Evolutionary conservation across 1,140 invertebrate species (phyloP).

Genomic region (Globodera rostochiensis): DNA sequence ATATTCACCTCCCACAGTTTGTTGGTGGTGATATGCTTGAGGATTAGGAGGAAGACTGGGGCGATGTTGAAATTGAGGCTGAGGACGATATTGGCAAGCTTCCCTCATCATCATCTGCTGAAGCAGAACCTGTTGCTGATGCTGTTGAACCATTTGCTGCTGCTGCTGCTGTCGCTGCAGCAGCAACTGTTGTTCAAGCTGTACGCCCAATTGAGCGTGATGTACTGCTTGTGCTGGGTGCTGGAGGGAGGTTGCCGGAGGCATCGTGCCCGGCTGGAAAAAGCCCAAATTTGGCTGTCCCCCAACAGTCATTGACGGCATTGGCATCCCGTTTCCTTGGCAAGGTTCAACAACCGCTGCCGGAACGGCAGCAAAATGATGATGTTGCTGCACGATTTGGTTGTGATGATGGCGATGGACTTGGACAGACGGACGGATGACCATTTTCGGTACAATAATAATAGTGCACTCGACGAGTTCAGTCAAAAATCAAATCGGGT

Average conservation of each 20-base stretch:
- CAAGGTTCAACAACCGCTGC: not conserved
- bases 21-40: not conserved
- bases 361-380: not conserved
- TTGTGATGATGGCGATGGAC: not conserved
- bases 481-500: too few species aligned
- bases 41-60: not conserved
- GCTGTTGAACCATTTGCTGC: not conserved
- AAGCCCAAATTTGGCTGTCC: not conserved
- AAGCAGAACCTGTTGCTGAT: not conserved
- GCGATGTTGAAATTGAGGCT: not conserved
- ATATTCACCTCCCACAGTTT: not conserved
- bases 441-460: not conserved
- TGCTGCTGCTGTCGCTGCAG: not conserved
- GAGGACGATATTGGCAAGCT: not conserved
- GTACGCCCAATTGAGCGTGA: not conserved
- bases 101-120: not conserved
- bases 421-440: not conserved
- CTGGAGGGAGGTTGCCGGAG: too few species aligned
- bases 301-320: too few species aligned
- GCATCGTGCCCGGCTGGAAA: not conserved
- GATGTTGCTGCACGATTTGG: not conserved
- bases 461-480: too few species aligned
- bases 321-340: not conserved
- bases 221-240: not conserved
- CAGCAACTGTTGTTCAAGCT: not conserved